Evolutionary conservation across 2,888 invertebrate genomes (phyloP).

Genomic region (Synanthedon andrenaeformis): DNA sequence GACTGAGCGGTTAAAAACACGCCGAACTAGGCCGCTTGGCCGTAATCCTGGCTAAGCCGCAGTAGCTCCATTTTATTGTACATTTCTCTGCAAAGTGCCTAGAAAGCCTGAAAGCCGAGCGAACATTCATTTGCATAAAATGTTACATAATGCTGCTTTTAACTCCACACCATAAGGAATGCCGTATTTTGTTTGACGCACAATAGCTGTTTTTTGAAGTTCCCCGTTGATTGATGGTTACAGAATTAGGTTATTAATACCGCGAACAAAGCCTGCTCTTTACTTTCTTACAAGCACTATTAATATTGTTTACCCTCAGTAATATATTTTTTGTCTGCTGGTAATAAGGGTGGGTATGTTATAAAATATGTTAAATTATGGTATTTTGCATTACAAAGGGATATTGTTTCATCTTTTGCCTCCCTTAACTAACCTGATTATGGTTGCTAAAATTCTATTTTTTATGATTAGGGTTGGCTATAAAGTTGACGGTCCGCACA

Average conservation of each 20-base stretch:
- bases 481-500: no score
- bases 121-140: constrained; percentile 52
- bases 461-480: no score
- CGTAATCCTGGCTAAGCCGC: constrained; percentile 31
- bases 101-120: constrained; percentile 36
- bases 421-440: no score
- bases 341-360: no score
- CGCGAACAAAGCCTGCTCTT: constrained; percentile 3
- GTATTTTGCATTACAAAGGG: no score
- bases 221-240: constrained; percentile 33
- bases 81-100: constrained; percentile 42
- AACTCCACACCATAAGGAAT: constrained; percentile 25
- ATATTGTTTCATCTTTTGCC: no score
- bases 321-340: no score
- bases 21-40: constrained; percentile 11
- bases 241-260: constrained; percentile 18
- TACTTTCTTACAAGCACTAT: constrained; percentile 1
- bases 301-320: no score
- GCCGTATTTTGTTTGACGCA: constrained; percentile 27
- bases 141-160: constrained; percentile 34
- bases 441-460: no score
- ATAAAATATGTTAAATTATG: no score
- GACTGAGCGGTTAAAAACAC: constrained; percentile 9
- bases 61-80: constrained; percentile 33
- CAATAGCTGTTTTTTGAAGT: constrained; percentile 28